A percentile compares a stretch with the other conserved stretches of the same genome.
These are phyloP conservation scores for Pseudococcus viburni DNA, from an alignment of 2,888 invertebrate genomes.

Conservation along the genomic window DNA sequence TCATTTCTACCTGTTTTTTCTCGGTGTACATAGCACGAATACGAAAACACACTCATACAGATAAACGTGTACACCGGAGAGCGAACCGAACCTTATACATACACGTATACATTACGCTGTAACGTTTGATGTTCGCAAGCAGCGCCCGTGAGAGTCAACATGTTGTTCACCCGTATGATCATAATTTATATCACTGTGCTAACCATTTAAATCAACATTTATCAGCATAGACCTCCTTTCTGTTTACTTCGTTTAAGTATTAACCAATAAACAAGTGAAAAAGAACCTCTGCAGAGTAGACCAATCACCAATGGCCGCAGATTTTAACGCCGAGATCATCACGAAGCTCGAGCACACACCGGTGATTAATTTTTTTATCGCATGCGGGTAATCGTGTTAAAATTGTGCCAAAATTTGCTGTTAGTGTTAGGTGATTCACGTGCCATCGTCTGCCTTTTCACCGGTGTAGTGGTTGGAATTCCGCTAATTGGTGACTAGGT, in stretches of 20 bases:
- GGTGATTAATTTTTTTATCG: constrained; percentile 18
- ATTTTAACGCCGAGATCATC: neutral
- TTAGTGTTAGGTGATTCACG: neutral
- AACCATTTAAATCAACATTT: constrained; percentile 60
- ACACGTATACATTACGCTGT: constrained; percentile 32
- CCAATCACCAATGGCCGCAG: constrained; percentile 1
- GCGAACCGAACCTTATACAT: constrained; percentile 29
- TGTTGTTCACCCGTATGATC: constrained; percentile 58
- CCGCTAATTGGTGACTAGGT: neutral
- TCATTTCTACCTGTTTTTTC: constrained; percentile 64
- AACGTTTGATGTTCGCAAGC: constrained; percentile 64
- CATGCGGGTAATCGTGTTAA: constrained; percentile 1
- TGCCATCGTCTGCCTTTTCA: neutral
- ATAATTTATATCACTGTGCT: constrained; percentile 57
- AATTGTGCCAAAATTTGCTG: neutral
- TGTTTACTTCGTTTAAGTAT: constrained; percentile 45
- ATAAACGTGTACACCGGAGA: constrained; percentile 52
- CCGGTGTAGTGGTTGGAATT: neutral
- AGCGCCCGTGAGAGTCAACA: constrained; percentile 65
- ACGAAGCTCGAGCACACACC: neutral
- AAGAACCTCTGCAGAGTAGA: neutral
- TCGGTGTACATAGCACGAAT: constrained; percentile 54
- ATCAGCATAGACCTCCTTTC: constrained; percentile 54
- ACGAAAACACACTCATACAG: constrained; percentile 46
- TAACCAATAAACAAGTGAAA: constrained; percentile 43